Percentiles rank a stretch among this genome's conserved stretches.
phyloP scores from a whole-genome alignment of 2,888 invertebrate genomes.

The Catonia carolina region DNA sequence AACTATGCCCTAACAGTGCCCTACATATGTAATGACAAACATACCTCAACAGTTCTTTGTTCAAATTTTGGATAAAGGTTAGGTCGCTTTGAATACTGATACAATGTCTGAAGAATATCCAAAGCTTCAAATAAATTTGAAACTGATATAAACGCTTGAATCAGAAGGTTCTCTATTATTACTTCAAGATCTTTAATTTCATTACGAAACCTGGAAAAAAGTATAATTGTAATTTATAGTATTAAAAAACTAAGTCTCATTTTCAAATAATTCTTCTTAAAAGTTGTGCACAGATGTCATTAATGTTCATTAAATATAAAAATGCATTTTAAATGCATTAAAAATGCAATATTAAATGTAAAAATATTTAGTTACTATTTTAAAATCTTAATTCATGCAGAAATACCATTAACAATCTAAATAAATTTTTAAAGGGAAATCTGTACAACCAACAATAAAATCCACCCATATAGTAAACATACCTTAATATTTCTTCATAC shows the following conservation, averaged over 20 bases:
- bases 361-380: too few species aligned
- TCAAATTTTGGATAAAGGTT: slow-evolving; percentile 63
- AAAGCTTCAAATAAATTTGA: slow-evolving; percentile 76
- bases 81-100: slow-evolving; percentile 69
- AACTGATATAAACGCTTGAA: slow-evolving; percentile 68
- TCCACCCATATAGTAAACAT: too few species aligned
- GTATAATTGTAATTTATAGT: neutral
- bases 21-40: neutral
- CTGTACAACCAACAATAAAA: too few species aligned
- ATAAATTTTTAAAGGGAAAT: too few species aligned
- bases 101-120: slow-evolving; percentile 65
- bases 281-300: neutral
- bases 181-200: slow-evolving; percentile 54
- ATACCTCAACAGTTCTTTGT: slow-evolving; percentile 56
- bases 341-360: too few species aligned
- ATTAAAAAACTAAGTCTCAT: neutral
- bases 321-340: neutral
- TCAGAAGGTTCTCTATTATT: slow-evolving; percentile 75
- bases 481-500: slow-evolving; percentile 62
- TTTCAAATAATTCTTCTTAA: too few species aligned
- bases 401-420: too few species aligned
- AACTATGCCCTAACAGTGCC: too few species aligned
- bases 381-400: too few species aligned
- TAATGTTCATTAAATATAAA: neutral
- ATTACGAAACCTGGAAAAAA: slow-evolving; percentile 43